phyloP scores from a whole-genome alignment of 2,113 vertebrate species.

The Oncorhynchus masou region DNA sequence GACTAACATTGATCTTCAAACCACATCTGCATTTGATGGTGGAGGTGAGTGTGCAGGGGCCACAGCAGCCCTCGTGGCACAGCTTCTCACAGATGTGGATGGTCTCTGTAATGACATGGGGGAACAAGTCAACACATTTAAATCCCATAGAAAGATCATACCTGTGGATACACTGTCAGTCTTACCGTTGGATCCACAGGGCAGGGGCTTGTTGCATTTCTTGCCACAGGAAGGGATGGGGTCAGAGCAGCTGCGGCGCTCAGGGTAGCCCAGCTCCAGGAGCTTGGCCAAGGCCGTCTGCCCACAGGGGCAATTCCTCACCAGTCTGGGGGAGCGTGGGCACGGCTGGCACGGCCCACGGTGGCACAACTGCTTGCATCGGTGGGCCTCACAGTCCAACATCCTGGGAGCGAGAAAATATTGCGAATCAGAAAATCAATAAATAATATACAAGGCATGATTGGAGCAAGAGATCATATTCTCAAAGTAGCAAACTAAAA shows the following conservation, averaged over 20 bases:
- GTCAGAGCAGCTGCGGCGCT: conserved; percentile 86
- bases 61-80: conserved; percentile 93
- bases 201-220: conserved; percentile 88
- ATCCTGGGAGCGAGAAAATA: conserved; percentile 60
- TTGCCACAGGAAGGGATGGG: conserved; percentile 92
- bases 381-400: conserved; percentile 87
- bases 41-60: conserved; percentile 88
- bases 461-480: too few species aligned
- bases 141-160: background rate
- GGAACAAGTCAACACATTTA: background rate
- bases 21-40: conserved; percentile 90
- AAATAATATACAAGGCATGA: too few species aligned
- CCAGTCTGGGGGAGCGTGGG: conserved; percentile 81
- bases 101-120: conserved; percentile 72
- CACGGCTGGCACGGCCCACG: conserved; percentile 84
- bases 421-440: too few species aligned
- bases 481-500: too few species aligned
- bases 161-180: too few species aligned
- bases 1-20: conserved; percentile 86
- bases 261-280: conserved; percentile 85
- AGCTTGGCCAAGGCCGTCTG: conserved; percentile 90
- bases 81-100: conserved; percentile 90
- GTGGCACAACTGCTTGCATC: conserved; percentile 86
- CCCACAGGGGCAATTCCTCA: conserved; percentile 87
- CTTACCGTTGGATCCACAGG: conserved; percentile 89